Evolutionary conservation across 2,797 vertebrate genomes (phyloP).

Genomic region (Anguilla marmorata): DNA sequence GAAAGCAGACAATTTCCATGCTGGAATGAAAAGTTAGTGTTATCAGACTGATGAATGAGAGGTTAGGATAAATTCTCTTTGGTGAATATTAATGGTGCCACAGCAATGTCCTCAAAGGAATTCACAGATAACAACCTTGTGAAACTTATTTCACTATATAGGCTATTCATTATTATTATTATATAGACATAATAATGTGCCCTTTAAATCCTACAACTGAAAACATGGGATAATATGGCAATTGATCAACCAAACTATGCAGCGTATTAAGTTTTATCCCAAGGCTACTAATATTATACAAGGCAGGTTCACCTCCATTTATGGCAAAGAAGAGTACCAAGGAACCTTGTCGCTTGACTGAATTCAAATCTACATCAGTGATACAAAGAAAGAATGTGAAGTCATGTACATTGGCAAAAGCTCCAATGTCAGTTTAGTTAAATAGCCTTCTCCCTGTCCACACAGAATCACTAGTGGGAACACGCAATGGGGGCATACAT

Average conservation of each 20-base stretch:
- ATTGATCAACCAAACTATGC: not conserved
- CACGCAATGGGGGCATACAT: not conserved
- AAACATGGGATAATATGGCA: not conserved
- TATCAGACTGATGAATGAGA: conserved; percentile 27
- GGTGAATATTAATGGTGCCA: conserved; percentile 26
- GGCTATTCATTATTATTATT: not conserved
- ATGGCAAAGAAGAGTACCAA: not conserved
- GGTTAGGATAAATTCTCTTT: not conserved
- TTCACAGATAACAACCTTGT: conserved; percentile 20
- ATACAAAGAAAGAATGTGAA: not conserved
- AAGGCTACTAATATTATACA: not conserved
- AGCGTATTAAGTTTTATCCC: not conserved
- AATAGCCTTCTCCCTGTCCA: not conserved
- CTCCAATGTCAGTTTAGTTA: not conserved
- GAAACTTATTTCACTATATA: not conserved
- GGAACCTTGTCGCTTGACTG: not conserved
- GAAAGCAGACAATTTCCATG: conserved; percentile 8
- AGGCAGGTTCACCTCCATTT: not conserved
- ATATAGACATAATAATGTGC: not conserved
- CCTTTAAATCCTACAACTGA: not conserved
- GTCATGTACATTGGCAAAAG: not conserved
- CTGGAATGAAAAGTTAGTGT: conserved; percentile 19
- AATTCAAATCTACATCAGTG: not conserved
- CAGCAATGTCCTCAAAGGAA: conserved; percentile 18
- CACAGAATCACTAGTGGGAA: not conserved